Conservation (phyloP, 2,888 invertebrate genomes). For the Sesia apiformis region DNA sequence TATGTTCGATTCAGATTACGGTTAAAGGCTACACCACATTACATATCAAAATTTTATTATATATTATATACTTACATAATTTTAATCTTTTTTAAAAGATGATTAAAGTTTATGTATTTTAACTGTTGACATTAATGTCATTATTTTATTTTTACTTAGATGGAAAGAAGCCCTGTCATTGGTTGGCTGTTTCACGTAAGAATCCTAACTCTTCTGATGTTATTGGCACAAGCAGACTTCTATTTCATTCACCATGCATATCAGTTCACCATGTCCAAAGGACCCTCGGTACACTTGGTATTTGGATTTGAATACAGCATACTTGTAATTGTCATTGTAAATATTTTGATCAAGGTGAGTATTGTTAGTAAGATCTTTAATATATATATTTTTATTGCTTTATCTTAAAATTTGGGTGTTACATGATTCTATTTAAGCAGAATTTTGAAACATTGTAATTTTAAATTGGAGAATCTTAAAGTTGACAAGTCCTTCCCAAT, state of each 20-base stretch:
- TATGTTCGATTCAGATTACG: neutral
- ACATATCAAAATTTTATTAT: too few relatives aligned
- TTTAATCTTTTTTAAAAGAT: too few relatives aligned
- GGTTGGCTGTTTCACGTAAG: slow-evolving; percentile 95
- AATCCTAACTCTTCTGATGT: slow-evolving; percentile 86
- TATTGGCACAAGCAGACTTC: slow-evolving; percentile 88
- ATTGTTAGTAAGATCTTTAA: neutral
- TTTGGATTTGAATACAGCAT: slow-evolving; percentile 99
- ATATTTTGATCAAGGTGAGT: slow-evolving; percentile 93
- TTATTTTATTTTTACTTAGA: slow-evolving; percentile 73
- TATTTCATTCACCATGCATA: slow-evolving; percentile 96
- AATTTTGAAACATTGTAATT: too few relatives aligned
- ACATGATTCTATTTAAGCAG: too few relatives aligned
- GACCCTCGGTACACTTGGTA: slow-evolving; percentile 97
- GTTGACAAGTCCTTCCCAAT: too few relatives aligned
- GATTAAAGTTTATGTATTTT: too few relatives aligned
- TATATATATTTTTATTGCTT: too few relatives aligned
- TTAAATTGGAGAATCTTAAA: too few relatives aligned
- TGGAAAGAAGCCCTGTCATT: slow-evolving; percentile 99
- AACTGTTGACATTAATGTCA: too few relatives aligned
- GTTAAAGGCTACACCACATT: neutral
- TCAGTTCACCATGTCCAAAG: slow-evolving; percentile 91
- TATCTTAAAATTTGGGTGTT: too few relatives aligned
- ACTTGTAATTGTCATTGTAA: slow-evolving; percentile 92
- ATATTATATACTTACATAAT: too few relatives aligned